Evolutionary conservation across 2,888 invertebrate genomes (phyloP).

Genomic region (Ellobium chinense): DNA sequence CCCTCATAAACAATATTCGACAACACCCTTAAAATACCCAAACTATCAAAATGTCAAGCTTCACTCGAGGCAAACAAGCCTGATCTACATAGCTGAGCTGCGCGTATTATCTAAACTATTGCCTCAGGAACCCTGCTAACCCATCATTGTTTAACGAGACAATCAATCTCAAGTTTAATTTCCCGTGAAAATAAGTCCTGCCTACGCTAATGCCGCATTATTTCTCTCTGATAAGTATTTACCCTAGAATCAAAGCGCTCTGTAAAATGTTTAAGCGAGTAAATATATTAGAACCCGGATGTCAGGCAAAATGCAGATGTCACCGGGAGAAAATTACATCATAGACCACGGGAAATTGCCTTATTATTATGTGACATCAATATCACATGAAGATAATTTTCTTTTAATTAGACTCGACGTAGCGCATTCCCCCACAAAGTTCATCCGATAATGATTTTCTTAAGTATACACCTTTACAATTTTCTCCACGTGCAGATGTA

Average conservation of each 20-base stretch:
- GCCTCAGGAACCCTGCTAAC: too few species aligned
- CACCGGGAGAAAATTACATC: not conserved
- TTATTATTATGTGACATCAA: not conserved
- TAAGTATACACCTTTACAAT: not conserved
- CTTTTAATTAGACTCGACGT: constrained; percentile 20
- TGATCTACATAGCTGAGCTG: too few species aligned
- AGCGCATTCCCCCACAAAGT: constrained; percentile 7
- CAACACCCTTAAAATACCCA: too few species aligned
- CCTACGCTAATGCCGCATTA: not conserved
- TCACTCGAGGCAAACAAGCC: too few species aligned
- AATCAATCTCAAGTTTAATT: too few species aligned
- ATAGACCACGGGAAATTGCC: not conserved
- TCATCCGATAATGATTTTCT: constrained; percentile 18
- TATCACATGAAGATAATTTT: constrained; percentile 11
- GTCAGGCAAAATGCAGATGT: constrained; percentile 15
- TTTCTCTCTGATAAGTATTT: not conserved
- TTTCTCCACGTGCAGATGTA: not conserved
- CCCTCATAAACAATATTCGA: too few species aligned
- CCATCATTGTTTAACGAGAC: too few species aligned
- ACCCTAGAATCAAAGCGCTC: not conserved
- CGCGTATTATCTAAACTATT: too few species aligned
- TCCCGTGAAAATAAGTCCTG: not conserved
- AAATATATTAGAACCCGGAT: constrained; percentile 16
- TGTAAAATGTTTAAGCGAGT: not conserved
- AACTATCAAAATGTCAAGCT: too few species aligned